Percentiles rank a stretch among this genome's conserved stretches.
phyloP scores from a whole-genome alignment of 2,888 invertebrate species.

The Slavum lentiscoides region DNA sequence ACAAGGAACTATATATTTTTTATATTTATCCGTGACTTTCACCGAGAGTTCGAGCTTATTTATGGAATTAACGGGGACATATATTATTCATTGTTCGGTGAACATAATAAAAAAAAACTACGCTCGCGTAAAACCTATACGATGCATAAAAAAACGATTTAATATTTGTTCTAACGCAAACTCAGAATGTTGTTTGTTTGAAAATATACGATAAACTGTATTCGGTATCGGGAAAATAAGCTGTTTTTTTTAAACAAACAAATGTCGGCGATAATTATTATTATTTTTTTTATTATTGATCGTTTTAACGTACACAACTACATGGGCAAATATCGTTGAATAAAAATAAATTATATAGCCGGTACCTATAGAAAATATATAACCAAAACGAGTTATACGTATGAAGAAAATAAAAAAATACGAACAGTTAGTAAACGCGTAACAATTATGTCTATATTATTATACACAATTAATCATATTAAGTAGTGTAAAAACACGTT shows the following conservation, averaged over 20 bases:
- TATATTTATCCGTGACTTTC: not conserved
- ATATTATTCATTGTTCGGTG: not conserved
- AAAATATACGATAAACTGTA: too few species aligned
- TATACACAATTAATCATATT: constrained; percentile 24
- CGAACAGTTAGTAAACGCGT: not conserved
- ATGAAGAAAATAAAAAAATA: not conserved
- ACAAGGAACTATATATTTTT: not conserved
- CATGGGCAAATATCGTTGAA: not conserved
- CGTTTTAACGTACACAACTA: not conserved
- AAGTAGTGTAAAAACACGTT: constrained; percentile 6
- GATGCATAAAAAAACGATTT: not conserved
- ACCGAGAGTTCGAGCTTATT: not conserved
- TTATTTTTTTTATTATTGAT: not conserved
- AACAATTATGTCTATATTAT: constrained; percentile 15
- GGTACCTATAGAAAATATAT: not conserved
- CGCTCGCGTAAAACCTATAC: too few species aligned
- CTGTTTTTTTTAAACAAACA: too few species aligned
- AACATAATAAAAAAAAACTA: constrained; percentile 16
- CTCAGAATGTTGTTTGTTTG: too few species aligned
- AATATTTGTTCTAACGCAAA: not conserved
- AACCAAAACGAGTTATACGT: not conserved
- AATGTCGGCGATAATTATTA: too few species aligned
- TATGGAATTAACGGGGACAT: not conserved
- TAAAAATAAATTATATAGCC: constrained; percentile 1
- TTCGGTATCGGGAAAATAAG: too few species aligned